Evolutionary conservation across 2,797 vertebrate genomes (phyloP), one percentile per base, ranked within the genome.

Genomic region (Xenops minutus): DNA sequence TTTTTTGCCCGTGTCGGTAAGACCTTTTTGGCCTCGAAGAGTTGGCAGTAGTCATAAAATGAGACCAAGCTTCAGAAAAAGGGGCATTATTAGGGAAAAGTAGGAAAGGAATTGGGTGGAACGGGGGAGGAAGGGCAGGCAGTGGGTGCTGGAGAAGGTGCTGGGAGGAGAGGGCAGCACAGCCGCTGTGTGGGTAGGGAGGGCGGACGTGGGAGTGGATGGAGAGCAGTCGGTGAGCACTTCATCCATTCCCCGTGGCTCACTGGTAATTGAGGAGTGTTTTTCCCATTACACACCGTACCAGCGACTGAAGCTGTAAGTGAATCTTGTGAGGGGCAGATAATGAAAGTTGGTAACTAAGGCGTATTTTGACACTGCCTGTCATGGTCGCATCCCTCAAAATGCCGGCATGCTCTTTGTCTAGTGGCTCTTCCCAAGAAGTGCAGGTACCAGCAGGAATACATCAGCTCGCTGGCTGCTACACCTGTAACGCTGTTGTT

Each of bases 321-420:
- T 61, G 49, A 61, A 30, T 32, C 69, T 44, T 41, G 51, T 22
- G 54, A 69, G 62, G 6, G 21, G 54, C 26, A 34, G 34, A 78
- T 48, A 44, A 34, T 20, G 74, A 56, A 94, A 95, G 86, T 93
- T 95, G 83, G 30, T 92, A 71, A 63, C n/a, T 64, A 5, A 36
- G 49, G 59, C 0, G 1, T 88, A 4, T 90, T 86, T 73, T 67
- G 88, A 69, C 14, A 1, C 29, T 10, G 51, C 22, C 82, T 86
- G 69, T 85, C 85, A 76, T 81, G 89, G 88, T 86, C 39, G 83
- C 83, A 77, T 96, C 89, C 81, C 39, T 95, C 92, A 96, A 96
- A 95, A 96, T 96, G 94, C 94, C 95, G 90, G 94, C 77, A 0
- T 77, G 88, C 78, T 95, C 92, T 97, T 97, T 95, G 95, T 97